Base-by-base conservation (phyloP, 1,140 invertebrate species). In the Neuroterus valhalla region DNA sequence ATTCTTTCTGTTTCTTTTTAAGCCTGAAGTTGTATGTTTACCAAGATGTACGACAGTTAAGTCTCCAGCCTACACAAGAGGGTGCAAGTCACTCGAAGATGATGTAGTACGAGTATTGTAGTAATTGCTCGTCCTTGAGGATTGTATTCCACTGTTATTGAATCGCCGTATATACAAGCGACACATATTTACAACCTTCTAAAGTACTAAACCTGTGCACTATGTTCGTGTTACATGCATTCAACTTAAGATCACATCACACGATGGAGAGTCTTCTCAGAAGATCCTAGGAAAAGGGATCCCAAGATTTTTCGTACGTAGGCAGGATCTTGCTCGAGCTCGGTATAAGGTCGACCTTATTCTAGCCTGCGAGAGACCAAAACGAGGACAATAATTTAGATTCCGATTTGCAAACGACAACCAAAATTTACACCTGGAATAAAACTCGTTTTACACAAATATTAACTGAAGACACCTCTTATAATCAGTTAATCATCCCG, bases 81-180 rank as follows among this genome's bases (percentile, higher is more conserved):
- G 31, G 31, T 38, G 31, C 31, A 38, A 38, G 31, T 38, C 31
- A 38, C 31, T 38, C n/a, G 69, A 19, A 70, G 17, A 77, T 44
- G 72, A 75, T 72, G 66, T 71, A 55, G 70, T 71, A 62, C 62
- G 71, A 69, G 72, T 66, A 23, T 70, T 44, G 55, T 70, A 50
- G 52, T 76, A 81, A 81, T 76, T 72, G 76, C 73, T 76, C 44
- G 12, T 75, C 43, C 44, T 72, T 38, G 38, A 76, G 26, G 44
- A 67, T 76, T 55, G 74, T 70, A 38, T 76, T 71, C 46, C 26
- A 50, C 17, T 67, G 46, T 75, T 38, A 38, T 38, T 38, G 31
- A 38, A 38, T 38, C 31, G 6, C 31, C 5, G 31, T 38, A 38
- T 38, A 38, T 38, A 8, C 31, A 38, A 38, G 31, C 31, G 3